Evolutionary conservation across 2,113 vertebrate genomes (phyloP).

Genomic region (Candoia aspera): DNA sequence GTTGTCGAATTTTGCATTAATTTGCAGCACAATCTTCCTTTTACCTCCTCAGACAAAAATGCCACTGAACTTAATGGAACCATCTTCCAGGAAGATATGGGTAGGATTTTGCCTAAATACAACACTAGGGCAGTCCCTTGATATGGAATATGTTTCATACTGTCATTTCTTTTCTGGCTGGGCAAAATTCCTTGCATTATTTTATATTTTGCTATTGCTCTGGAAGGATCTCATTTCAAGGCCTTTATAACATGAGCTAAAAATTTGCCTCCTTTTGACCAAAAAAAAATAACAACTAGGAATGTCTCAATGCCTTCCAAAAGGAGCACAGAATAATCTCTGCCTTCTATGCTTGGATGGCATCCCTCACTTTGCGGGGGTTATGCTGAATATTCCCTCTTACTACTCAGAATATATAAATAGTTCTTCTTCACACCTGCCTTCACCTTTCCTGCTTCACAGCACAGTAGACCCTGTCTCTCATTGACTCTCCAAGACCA

Average conservation of each 20-base stretch:
- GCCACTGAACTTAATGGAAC: neutral
- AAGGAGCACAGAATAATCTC: neutral
- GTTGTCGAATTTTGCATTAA: neutral
- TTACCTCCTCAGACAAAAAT: neutral
- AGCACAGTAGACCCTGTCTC: slow-evolving; percentile 12
- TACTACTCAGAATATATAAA: neutral
- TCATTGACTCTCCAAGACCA: neutral
- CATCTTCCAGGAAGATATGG: neutral
- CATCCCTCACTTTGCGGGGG: too few relatives aligned
- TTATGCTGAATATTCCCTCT: too few relatives aligned
- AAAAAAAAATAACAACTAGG: neutral
- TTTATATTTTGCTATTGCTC: neutral
- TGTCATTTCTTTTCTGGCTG: neutral
- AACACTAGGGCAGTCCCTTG: neutral
- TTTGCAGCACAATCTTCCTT: neutral
- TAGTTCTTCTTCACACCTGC: too few relatives aligned
- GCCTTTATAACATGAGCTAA: too few relatives aligned
- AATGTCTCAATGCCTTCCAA: neutral
- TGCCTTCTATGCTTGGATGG: neutral
- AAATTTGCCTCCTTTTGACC: neutral
- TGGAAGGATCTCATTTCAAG: too few relatives aligned
- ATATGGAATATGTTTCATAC: neutral
- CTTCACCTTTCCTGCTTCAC: neutral
- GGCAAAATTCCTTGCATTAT: neutral
- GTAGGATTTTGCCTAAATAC: neutral